Percentiles rank a stretch among this genome's conserved stretches.
Evolutionary conservation across 1,140 invertebrate genomes (phyloP).

Genomic region (Ceratina japonica): DNA sequence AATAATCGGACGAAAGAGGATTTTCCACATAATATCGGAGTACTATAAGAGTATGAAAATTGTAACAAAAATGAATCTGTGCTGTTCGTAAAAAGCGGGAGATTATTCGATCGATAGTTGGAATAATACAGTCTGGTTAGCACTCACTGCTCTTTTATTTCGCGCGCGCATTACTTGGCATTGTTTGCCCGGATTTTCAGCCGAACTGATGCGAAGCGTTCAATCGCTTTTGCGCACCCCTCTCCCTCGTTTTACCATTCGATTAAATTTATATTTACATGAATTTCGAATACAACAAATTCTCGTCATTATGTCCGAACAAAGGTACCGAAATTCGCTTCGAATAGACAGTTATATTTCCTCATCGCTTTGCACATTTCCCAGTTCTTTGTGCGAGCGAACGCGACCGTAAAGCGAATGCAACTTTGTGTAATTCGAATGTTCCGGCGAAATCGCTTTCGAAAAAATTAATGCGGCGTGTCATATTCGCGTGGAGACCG

Average conservation of each 20-base stretch:
- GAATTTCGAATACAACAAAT: not conserved
- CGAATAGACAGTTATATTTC: not conserved
- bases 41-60: too few species aligned
- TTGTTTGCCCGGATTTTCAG: not conserved
- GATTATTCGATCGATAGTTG: slow-evolving; percentile 2
- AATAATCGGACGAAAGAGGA: too few species aligned
- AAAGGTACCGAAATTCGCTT: not conserved
- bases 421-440: not conserved
- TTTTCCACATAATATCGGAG: too few species aligned
- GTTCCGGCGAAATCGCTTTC: not conserved
- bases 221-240: not conserved
- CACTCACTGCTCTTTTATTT: not conserved
- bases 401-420: not conserved
- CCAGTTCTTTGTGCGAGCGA: not conserved
- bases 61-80: too few species aligned
- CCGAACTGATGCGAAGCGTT: not conserved
- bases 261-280: not conserved
- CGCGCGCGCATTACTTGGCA: not conserved
- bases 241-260: too few species aligned
- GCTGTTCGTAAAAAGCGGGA: not conserved
- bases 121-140: not conserved
- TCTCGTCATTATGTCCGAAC: not conserved
- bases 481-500: not conserved
- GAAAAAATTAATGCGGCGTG: not conserved
- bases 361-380: too few species aligned